phyloP scores from a whole-genome alignment of 92 coral and sea anemone species.

The Isaurus tuberculatus region DNA sequence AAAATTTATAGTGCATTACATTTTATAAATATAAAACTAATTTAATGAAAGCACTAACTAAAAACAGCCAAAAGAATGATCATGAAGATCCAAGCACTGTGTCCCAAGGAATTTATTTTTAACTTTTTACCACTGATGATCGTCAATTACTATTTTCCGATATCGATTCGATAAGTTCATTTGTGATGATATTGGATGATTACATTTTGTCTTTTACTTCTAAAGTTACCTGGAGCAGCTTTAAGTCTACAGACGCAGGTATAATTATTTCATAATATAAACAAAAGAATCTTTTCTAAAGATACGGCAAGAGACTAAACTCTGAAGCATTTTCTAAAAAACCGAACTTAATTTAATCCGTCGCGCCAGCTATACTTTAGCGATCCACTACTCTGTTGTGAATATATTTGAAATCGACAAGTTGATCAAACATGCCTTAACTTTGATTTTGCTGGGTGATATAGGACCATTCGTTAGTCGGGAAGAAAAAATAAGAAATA shows the following conservation, averaged over 20 bases:
- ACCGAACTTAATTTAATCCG: slow-evolving; percentile 13
- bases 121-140: neutral
- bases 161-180: neutral
- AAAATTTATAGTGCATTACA: neutral
- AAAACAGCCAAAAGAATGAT: neutral
- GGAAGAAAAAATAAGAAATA: neutral
- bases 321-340: slow-evolving; percentile 5
- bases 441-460: slow-evolving; percentile 12
- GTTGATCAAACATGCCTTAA: neutral
- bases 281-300: neutral
- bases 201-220: neutral
- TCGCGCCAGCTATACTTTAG: slow-evolving; percentile 13
- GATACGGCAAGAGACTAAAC: neutral
- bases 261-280: neutral
- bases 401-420: neutral
- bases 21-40: neutral
- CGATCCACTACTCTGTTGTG: neutral
- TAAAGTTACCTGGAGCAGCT: neutral
- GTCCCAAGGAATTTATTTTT: neutral
- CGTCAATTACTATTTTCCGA: neutral
- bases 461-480: neutral
- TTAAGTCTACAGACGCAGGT: neutral
- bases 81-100: neutral
- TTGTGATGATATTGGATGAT: neutral
- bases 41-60: neutral